These are phyloP conservation scores for Poeciliopsis infans DNA, from an alignment of 2,797 vertebrate genomes.

Conservation along the genomic window DNA sequence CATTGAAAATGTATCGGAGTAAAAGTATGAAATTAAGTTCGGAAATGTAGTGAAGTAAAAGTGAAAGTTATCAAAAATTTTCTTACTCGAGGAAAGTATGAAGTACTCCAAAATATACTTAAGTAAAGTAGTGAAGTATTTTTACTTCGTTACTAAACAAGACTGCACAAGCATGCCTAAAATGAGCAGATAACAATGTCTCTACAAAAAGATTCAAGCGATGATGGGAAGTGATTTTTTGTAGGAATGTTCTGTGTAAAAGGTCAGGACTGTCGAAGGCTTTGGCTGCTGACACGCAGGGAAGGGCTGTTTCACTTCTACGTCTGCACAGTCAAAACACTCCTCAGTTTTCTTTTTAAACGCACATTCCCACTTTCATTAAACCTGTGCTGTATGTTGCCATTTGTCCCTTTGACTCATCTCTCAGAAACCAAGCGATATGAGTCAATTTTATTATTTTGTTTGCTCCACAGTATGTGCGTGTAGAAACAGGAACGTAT, in stretches of 20 bases:
- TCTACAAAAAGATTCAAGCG: constrained; percentile 23
- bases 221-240: constrained; percentile 45
- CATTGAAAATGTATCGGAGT: too few species aligned
- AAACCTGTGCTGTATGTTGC: too few species aligned
- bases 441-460: constrained; percentile 3
- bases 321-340: not conserved
- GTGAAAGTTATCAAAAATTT: too few species aligned
- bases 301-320: constrained; percentile 26
- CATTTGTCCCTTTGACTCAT: not conserved
- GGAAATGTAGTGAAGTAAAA: too few species aligned
- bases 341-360: too few species aligned
- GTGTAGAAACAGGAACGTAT: constrained; percentile 36
- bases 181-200: constrained; percentile 10
- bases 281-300: not conserved
- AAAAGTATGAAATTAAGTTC: too few species aligned
- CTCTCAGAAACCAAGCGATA: not conserved
- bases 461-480: constrained; percentile 8
- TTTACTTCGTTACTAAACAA: too few species aligned
- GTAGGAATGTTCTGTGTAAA: constrained; percentile 40
- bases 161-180: not conserved
- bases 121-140: too few species aligned
- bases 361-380: too few species aligned
- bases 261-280: constrained; percentile 16
- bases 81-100: too few species aligned
- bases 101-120: too few species aligned